Evolutionary conservation across 2,113 vertebrate species (phyloP).

Genomic region (Sinocyclocheilus anshuiensis): DNA sequence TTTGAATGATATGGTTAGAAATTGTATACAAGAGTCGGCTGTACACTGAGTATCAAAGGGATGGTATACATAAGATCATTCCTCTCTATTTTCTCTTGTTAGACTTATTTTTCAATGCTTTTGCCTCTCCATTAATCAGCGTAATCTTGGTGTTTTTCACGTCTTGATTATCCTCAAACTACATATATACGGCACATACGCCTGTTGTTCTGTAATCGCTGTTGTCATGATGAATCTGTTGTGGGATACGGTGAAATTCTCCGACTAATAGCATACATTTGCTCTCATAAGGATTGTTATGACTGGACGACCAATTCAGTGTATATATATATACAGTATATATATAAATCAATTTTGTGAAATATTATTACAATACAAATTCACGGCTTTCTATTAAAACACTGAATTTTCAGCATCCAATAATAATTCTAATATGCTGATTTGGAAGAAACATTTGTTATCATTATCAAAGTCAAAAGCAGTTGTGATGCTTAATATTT

Average conservation of each 20-base stretch:
- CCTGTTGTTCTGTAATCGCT: conserved; percentile 6
- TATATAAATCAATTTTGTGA: too few relatives aligned
- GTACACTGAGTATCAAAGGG: background rate
- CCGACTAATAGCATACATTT: conserved; percentile 8
- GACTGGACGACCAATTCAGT: conserved; percentile 16
- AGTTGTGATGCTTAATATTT: background rate
- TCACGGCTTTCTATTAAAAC: background rate
- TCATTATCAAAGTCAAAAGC: background rate
- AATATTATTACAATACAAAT: too few relatives aligned
- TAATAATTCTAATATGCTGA: background rate
- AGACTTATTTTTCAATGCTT: background rate
- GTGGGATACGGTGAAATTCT: background rate
- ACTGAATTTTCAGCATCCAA: background rate
- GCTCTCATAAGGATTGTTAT: conserved; percentile 19
- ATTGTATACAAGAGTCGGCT: background rate
- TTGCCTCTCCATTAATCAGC: conserved; percentile 1
- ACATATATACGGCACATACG: background rate
- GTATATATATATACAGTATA: too few relatives aligned
- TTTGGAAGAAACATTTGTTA: background rate
- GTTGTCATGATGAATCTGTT: conserved; percentile 15
- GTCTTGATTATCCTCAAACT: background rate
- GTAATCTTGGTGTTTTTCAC: background rate
- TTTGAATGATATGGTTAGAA: background rate
- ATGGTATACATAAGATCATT: background rate
- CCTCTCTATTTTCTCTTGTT: background rate